These are phyloP conservation scores for Tiphia femorata DNA, from an alignment of 2,888 invertebrate genomes.

Conservation along the genomic window DNA sequence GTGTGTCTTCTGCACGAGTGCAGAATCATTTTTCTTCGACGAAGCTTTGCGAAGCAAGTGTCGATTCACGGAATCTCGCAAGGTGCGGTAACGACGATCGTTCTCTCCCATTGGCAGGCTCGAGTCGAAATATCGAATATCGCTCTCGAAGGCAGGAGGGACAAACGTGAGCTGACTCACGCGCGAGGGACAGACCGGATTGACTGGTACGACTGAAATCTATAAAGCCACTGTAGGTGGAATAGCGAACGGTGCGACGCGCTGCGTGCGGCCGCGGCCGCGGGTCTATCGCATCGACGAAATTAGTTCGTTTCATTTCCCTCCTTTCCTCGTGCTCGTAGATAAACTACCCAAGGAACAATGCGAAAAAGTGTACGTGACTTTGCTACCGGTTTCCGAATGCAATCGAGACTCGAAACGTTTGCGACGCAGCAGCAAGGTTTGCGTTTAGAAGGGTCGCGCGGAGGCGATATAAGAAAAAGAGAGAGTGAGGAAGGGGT, in stretches of 20 bases:
- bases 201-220: slow-evolving; percentile 29
- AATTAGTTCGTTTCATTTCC: slow-evolving; percentile 1
- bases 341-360: too few relatives aligned
- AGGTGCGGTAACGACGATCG: not conserved
- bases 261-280: slow-evolving; percentile 5
- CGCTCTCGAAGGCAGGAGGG: not conserved
- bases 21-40: not conserved
- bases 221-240: slow-evolving; percentile 17
- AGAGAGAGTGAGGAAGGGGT: not conserved
- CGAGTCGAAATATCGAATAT: slow-evolving; percentile 2
- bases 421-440: too few relatives aligned
- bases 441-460: not conserved
- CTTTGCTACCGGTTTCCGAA: too few relatives aligned
- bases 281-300: slow-evolving; percentile 8
- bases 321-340: too few relatives aligned
- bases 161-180: not conserved
- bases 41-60: not conserved
- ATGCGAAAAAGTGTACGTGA: too few relatives aligned
- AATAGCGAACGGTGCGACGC: slow-evolving; percentile 2
- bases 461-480: not conserved
- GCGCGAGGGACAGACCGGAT: slow-evolving; percentile 16
- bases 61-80: not conserved
- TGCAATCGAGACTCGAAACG: too few relatives aligned
- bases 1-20: too few relatives aligned
- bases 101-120: too few relatives aligned